phyloP scores from a whole-genome alignment of 2,113 vertebrate genomes.

The Ibidorhyncha struthersii region DNA sequence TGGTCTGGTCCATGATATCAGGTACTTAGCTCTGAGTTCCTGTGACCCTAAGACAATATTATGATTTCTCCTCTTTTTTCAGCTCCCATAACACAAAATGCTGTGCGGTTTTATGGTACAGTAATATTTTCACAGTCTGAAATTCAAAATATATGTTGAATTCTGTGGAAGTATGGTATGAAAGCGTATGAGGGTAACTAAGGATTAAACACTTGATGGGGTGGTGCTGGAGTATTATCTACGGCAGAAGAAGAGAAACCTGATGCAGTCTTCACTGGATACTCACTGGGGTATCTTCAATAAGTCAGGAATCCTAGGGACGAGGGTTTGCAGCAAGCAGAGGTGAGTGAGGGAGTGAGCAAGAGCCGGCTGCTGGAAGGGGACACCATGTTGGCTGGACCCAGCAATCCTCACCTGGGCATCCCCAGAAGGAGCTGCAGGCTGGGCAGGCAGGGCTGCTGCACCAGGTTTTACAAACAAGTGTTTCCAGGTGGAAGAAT shows the following conservation, averaged over 20 bases:
- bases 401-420: neutral
- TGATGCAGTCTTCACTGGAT: neutral
- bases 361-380: neutral
- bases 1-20: too few species aligned
- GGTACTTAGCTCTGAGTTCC: neutral
- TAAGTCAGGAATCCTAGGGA: neutral
- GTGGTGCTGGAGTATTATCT: neutral
- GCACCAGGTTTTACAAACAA: neutral
- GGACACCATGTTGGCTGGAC: neutral
- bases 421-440: neutral
- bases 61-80: neutral
- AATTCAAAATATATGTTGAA: neutral
- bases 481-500: neutral
- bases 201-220: neutral
- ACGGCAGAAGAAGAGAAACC: neutral
- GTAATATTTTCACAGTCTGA: neutral
- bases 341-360: neutral
- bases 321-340: neutral
- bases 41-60: neutral
- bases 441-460: neutral
- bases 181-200: neutral
- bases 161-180: neutral
- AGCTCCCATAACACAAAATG: neutral
- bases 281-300: neutral
- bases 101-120: neutral